Percentiles rank a stretch among this genome's conserved stretches.
These are phyloP conservation scores for Wasmannia auropunctata DNA, from an alignment of 1,140 invertebrate species.

Conservation along the genomic window DNA sequence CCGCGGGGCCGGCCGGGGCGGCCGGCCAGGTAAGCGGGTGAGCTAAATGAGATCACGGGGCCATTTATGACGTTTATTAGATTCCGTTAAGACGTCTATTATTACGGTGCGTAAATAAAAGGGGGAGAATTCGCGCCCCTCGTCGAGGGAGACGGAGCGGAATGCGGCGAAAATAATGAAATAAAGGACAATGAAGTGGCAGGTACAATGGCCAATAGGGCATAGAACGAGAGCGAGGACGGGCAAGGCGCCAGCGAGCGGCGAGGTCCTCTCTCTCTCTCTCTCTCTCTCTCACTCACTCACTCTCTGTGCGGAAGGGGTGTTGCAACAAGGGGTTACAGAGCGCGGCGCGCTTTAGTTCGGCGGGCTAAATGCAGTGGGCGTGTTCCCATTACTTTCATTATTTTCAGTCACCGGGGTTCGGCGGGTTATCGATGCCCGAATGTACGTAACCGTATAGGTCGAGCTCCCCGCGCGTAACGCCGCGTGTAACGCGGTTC, in stretches of 20 bases:
- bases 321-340: slow-evolving; percentile 15
- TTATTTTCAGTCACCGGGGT: slow-evolving; percentile 73
- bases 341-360: slow-evolving; percentile 66
- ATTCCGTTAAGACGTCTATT: slow-evolving; percentile 84
- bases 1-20: slow-evolving; percentile 55
- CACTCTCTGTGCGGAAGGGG: slow-evolving; percentile 14
- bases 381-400: slow-evolving; percentile 76
- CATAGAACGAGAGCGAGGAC: slow-evolving; percentile 54
- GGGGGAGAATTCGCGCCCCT: slow-evolving; percentile 68
- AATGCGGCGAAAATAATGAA: slow-evolving; percentile 80
- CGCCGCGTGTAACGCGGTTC: slow-evolving; percentile 1
- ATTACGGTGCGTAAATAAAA: slow-evolving; percentile 81
- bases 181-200: slow-evolving; percentile 80
- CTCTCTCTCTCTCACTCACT: background rate
- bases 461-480: background rate
- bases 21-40: slow-evolving; percentile 64
- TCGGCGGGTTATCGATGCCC: slow-evolving; percentile 69
- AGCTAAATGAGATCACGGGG: slow-evolving; percentile 77
- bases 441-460: slow-evolving; percentile 10
- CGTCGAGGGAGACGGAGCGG: slow-evolving; percentile 56
- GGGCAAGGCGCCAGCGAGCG: slow-evolving; percentile 58
- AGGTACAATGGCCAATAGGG: slow-evolving; percentile 75
- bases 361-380: slow-evolving; percentile 75
- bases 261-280: background rate
- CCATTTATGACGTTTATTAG: slow-evolving; percentile 84